Conservation (phyloP, 2,797 vertebrate genomes). For the Petrocephalus schoutedeni region DNA sequence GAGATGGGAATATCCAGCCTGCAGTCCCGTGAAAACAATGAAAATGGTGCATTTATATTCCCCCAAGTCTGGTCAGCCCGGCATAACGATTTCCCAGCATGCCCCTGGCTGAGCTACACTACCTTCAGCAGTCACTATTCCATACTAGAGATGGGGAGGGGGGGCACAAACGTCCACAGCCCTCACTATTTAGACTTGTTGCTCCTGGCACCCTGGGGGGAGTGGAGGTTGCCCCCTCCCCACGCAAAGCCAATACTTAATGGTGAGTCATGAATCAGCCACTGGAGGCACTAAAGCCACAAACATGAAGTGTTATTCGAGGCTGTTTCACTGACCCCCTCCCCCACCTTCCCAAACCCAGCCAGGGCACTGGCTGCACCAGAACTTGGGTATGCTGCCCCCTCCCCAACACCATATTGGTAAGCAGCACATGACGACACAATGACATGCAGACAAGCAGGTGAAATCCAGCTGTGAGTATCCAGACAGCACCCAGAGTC, state of each 20-base stretch:
- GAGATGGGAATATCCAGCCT: neutral
- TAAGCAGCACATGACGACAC: neutral
- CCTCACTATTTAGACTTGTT: neutral
- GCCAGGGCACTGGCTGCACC: neutral
- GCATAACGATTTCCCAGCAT: neutral
- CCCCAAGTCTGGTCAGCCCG: neutral
- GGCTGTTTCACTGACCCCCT: neutral
- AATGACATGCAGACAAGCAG: neutral
- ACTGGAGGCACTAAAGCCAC: constrained; percentile 44
- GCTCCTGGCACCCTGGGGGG: neutral
- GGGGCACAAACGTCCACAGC: neutral
- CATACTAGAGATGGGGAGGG: neutral
- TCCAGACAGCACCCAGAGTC: neutral
- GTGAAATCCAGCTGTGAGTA: neutral
- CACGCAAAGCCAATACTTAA: constrained; percentile 28
- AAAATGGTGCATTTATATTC: neutral
- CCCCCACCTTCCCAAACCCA: neutral
- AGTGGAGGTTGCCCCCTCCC: neutral
- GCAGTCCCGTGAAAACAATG: neutral
- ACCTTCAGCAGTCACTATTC: neutral
- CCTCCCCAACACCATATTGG: neutral
- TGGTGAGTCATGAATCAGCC: constrained; percentile 41
- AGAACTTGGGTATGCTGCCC: neutral
- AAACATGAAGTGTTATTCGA: constrained; percentile 10
- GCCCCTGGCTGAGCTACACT: neutral